Percentiles rank a stretch among this genome's conserved stretches.
phyloP scores from a whole-genome alignment of 2,113 vertebrate genomes.

The Trematocara variabile region DNA sequence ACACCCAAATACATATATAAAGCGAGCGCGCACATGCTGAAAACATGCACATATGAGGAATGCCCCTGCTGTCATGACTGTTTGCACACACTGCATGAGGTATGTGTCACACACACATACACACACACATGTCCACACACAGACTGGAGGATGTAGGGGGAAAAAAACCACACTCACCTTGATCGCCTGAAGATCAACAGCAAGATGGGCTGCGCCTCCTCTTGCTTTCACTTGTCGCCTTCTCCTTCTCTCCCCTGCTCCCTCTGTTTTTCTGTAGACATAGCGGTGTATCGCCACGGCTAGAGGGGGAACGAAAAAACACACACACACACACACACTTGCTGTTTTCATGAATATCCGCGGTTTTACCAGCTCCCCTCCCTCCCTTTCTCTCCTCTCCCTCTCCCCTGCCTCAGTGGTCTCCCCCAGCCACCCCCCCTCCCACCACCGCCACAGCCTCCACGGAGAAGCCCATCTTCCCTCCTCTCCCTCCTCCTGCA shows the following conservation, averaged over 20 bases:
- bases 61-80: conserved; percentile 7
- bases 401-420: conserved; percentile 54
- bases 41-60: not conserved
- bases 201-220: conserved; percentile 44
- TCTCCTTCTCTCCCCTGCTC: not conserved
- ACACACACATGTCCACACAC: conserved; percentile 10
- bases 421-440: conserved; percentile 40
- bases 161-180: conserved; percentile 66
- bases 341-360: conserved; percentile 56
- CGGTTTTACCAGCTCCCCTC: conserved; percentile 44
- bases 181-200: conserved; percentile 57
- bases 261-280: conserved; percentile 52
- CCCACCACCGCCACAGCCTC: conserved; percentile 12
- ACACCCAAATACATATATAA: not conserved
- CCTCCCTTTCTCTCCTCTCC: conserved; percentile 33
- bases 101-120: not conserved
- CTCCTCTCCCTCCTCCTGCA: conserved; percentile 22
- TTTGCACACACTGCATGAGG: conserved; percentile 9
- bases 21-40: not conserved
- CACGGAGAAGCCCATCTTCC: conserved; percentile 54
- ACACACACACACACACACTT: conserved; percentile 6
- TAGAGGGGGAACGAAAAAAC: not conserved
- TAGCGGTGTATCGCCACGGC: conserved; percentile 46
- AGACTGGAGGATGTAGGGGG: conserved; percentile 19
- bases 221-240: conserved; percentile 2